phyloP scores from a whole-genome alignment of 2,113 vertebrate genomes.

The Cryptotis parvus region DNA sequence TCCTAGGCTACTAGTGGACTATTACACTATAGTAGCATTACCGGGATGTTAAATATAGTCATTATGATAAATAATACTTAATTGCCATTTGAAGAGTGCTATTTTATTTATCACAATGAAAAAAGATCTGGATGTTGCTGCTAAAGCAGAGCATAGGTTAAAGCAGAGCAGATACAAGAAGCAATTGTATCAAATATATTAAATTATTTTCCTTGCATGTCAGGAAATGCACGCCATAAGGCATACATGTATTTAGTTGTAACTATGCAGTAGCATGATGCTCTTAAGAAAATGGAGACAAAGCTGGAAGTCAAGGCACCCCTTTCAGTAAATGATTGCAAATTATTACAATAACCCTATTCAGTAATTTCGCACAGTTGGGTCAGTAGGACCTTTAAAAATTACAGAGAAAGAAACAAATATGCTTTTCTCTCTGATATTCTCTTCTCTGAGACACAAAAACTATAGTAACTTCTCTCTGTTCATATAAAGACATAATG shows the following conservation, averaged over 20 bases:
- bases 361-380: not conserved
- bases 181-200: not conserved
- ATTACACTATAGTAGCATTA: not conserved
- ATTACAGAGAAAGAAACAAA: not conserved
- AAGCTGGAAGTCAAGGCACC: constrained; percentile 40
- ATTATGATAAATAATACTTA: constrained; percentile 64
- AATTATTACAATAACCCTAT: constrained; percentile 9
- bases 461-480: not conserved
- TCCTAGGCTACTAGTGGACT: not conserved
- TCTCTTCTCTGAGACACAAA: not conserved
- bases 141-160: not conserved
- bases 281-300: constrained; percentile 66
- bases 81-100: constrained; percentile 59
- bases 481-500: not conserved
- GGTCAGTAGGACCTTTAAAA: not conserved
- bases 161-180: constrained; percentile 37
- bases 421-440: not conserved
- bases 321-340: constrained; percentile 26
- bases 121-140: constrained; percentile 36
- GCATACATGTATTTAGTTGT: not conserved
- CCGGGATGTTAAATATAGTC: constrained; percentile 58
- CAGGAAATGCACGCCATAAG: not conserved
- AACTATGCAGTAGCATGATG: not conserved
- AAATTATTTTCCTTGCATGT: constrained; percentile 38
- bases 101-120: constrained; percentile 64